A percentile compares a stretch with the other conserved stretches of the same genome.
phyloP scores from a whole-genome alignment of 2,888 invertebrate species.

The Tricholauxania praeusta region DNA sequence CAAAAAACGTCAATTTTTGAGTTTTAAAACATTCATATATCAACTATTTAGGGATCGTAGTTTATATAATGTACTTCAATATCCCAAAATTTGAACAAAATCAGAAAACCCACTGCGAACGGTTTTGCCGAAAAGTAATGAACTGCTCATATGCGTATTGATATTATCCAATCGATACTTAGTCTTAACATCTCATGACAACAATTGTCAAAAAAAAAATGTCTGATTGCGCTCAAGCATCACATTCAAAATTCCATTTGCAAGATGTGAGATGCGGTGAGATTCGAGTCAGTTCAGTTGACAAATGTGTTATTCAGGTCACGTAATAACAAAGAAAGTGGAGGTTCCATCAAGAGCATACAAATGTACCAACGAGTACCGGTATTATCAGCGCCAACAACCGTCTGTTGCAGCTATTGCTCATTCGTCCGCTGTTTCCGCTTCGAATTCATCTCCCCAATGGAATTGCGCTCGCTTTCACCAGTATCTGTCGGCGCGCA shows the following conservation, averaged over 20 bases:
- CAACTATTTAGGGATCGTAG: too few species aligned
- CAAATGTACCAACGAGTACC: conserved; percentile 12
- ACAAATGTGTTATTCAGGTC: conserved; percentile 31
- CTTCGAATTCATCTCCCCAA: not conserved
- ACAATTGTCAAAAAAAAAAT: conserved; percentile 1
- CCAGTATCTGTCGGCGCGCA: too few species aligned
- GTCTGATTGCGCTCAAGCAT: conserved; percentile 30
- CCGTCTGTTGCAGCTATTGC: not conserved
- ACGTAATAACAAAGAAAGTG: conserved; percentile 34
- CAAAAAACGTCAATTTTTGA: too few species aligned
- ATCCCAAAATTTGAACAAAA: too few species aligned
- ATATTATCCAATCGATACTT: too few species aligned
- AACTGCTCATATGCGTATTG: too few species aligned
- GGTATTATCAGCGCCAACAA: not conserved
- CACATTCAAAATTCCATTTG: conserved; percentile 28
- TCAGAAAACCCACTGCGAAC: too few species aligned
- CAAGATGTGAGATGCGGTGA: conserved; percentile 13
- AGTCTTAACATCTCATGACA: too few species aligned
- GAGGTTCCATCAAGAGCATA: conserved; percentile 30
- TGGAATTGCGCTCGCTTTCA: too few species aligned
- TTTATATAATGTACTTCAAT: too few species aligned
- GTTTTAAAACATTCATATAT: too few species aligned
- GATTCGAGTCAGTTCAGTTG: conserved; percentile 23
- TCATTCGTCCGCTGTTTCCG: not conserved
- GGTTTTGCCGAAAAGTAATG: too few species aligned